phyloP scores from a whole-genome alignment of 2,113 vertebrate genomes.

The Burhinus oedicnemus region DNA sequence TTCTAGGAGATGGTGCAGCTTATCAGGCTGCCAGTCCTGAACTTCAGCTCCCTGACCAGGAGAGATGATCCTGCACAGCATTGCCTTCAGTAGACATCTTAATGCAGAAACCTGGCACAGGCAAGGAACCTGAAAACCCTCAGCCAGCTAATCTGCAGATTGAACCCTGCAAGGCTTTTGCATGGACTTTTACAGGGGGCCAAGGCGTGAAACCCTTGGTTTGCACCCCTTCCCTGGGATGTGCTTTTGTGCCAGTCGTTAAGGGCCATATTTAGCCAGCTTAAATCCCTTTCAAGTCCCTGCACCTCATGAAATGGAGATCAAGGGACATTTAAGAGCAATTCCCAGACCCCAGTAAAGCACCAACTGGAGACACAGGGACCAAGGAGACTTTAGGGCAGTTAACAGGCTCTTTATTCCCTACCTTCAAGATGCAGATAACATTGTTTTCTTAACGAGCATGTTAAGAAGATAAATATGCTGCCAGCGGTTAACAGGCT shows the following conservation, averaged over 20 bases:
- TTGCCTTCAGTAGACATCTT: background rate
- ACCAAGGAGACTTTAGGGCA: background rate
- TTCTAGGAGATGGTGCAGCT: background rate
- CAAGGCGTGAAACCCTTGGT: background rate
- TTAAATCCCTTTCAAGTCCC: background rate
- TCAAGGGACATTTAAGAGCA: background rate
- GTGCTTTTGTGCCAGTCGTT: background rate
- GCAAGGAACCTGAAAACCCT: background rate
- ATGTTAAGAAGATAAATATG: background rate
- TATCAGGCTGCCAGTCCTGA: background rate
- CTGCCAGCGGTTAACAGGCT: background rate
- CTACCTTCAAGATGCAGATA: background rate
- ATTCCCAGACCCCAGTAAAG: background rate
- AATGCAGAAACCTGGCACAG: background rate
- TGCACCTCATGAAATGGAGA: fast-evolving
- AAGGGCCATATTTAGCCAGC: fast-evolving
- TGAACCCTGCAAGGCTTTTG: background rate
- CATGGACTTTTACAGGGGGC: background rate
- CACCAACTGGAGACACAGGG: background rate
- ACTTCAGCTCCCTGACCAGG: background rate
- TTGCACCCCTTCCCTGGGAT: background rate
- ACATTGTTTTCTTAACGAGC: background rate
- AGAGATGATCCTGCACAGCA: background rate
- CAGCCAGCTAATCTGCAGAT: fast-evolving
- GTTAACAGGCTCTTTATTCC: background rate